These are phyloP conservation scores for Podocnemis expansa DNA, from an alignment of 2,113 vertebrate genomes.

Conservation along the genomic window DNA sequence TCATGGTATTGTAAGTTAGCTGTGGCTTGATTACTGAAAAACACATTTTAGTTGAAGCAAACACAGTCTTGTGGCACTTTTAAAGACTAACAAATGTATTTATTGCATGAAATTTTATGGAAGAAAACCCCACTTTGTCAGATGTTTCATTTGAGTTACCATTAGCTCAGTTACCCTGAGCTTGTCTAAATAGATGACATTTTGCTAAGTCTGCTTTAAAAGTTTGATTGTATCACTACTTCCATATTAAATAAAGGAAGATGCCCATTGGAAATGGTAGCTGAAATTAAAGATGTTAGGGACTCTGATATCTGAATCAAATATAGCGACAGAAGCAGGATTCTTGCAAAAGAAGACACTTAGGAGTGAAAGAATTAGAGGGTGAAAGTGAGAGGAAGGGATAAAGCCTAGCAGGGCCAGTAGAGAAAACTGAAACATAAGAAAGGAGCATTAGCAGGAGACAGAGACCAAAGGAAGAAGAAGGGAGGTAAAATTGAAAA, in stretches of 20 bases:
- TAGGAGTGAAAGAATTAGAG: background rate
- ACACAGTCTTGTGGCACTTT: too few relatives aligned
- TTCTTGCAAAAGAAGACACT: background rate
- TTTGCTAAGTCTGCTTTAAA: background rate
- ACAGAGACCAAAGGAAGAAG: background rate
- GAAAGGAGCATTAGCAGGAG: background rate
- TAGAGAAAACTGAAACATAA: background rate
- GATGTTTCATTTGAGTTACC: slow-evolving; percentile 48
- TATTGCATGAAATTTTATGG: too few relatives aligned
- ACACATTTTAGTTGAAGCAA: slow-evolving; percentile 35
- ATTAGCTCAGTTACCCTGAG: slow-evolving; percentile 15
- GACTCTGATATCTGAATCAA: background rate
- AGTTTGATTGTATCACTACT: background rate
- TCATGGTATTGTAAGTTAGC: slow-evolving; percentile 73
- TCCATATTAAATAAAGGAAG: background rate
- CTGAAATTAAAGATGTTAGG: background rate
- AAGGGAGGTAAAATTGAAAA: background rate
- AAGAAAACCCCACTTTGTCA: too few relatives aligned
- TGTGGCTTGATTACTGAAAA: slow-evolving; percentile 59
- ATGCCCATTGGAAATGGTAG: background rate
- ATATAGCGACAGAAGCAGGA: background rate
- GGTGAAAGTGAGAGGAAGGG: background rate
- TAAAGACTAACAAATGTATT: too few relatives aligned
- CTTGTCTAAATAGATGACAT: background rate
- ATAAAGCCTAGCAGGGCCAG: background rate